Percentiles rank a stretch among this genome's conserved stretches.
Conservation (phyloP, 2,888 invertebrate genomes). For the Drosophila basisetae region DNA sequence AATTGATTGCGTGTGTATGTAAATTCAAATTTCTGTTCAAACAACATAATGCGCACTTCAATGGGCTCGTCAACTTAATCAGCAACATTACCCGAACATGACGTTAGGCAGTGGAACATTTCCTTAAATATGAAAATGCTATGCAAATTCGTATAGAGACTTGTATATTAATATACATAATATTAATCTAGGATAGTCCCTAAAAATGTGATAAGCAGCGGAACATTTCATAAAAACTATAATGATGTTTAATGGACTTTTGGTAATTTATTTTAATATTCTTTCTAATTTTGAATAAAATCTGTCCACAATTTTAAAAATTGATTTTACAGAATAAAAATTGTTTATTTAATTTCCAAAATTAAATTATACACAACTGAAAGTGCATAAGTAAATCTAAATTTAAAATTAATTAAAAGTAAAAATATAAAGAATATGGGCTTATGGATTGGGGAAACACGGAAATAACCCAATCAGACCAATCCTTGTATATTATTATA, state of each 20-base stretch:
- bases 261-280: neutral
- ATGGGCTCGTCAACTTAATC: constrained; percentile 37
- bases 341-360: neutral
- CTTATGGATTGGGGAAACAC: neutral
- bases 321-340: neutral
- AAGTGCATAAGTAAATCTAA: neutral
- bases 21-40: constrained; percentile 43
- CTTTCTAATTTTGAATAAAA: neutral
- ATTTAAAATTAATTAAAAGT: neutral
- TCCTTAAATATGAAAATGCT: neutral
- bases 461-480: neutral
- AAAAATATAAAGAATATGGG: neutral
- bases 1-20: constrained; percentile 34
- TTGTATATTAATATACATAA: neutral
- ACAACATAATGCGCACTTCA: constrained; percentile 34
- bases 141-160: neutral
- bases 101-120: constrained; percentile 2
- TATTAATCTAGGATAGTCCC: neutral
- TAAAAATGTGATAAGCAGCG: neutral
- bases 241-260: neutral
- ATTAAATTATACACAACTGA: neutral
- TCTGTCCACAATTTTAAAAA: neutral
- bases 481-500: neutral
- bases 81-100: constrained; percentile 1
- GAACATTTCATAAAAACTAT: neutral